Percentiles rank a stretch among this genome's conserved stretches.
Evolutionary conservation across 2,888 invertebrate species (phyloP).

Genomic region (Xestobium rufovillosum): DNA sequence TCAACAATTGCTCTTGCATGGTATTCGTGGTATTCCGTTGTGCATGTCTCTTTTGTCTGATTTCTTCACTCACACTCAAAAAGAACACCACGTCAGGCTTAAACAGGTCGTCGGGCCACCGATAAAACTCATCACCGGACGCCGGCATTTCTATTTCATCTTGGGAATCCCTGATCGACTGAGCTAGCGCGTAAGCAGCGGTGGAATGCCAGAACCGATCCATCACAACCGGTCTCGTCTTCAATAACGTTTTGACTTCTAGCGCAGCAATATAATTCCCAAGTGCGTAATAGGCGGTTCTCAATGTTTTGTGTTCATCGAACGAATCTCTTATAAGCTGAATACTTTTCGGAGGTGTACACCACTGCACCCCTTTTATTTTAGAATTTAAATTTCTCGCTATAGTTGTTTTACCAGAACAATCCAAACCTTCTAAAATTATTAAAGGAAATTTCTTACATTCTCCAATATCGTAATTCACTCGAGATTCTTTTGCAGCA

Average conservation of each 20-base stretch:
- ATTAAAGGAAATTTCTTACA: constrained; percentile 40
- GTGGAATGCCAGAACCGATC: constrained; percentile 46
- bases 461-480: constrained; percentile 6
- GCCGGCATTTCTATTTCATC: constrained; percentile 30
- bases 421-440: constrained; percentile 45
- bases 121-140: constrained; percentile 33
- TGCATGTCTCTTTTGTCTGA: constrained; percentile 35
- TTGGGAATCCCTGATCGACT: constrained; percentile 31
- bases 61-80: constrained; percentile 40
- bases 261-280: constrained; percentile 45
- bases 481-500: constrained; percentile 17
- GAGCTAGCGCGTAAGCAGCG: constrained; percentile 41
- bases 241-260: constrained; percentile 33
- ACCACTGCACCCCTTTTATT: constrained; percentile 32
- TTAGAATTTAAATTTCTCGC: constrained; percentile 34
- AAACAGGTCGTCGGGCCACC: constrained; percentile 44
- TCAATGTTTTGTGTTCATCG: constrained; percentile 31
- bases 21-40: constrained; percentile 30
- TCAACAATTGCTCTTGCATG: constrained; percentile 34
- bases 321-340: constrained; percentile 35
- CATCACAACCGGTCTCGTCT: constrained; percentile 37
- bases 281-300: constrained; percentile 42
- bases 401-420: constrained; percentile 44
- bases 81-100: constrained; percentile 42
- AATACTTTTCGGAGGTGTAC: constrained; percentile 41